Conservation (phyloP, 1,140 invertebrate species). For the Drosophila oshimai region DNA sequence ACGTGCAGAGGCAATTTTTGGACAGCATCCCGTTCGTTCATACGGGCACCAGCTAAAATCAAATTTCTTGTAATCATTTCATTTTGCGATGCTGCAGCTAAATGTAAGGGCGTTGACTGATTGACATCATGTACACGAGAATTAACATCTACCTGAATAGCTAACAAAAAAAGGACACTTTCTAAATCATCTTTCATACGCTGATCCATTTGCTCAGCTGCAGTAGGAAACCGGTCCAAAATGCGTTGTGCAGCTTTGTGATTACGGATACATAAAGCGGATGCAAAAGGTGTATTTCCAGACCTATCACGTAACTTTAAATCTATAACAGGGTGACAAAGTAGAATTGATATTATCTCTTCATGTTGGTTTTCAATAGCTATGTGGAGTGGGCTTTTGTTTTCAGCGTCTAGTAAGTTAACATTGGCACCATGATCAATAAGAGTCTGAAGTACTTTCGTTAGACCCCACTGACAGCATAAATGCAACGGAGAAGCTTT, state of each 20-base stretch:
- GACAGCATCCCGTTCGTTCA: slow-evolving; percentile 88
- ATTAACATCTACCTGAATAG: slow-evolving; percentile 96
- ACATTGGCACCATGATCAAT: slow-evolving; percentile 95
- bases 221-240: slow-evolving; percentile 92
- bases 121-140: slow-evolving; percentile 94
- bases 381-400: slow-evolving; percentile 94
- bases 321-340: slow-evolving; percentile 93
- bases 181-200: slow-evolving; percentile 94
- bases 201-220: slow-evolving; percentile 92
- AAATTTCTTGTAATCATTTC: slow-evolving; percentile 90
- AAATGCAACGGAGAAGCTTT: slow-evolving; percentile 92
- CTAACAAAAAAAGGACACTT: slow-evolving; percentile 95
- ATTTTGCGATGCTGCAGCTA: slow-evolving; percentile 90
- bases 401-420: slow-evolving; percentile 92
- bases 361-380: slow-evolving; percentile 96
- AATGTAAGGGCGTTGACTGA: slow-evolving; percentile 93
- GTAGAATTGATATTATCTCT: slow-evolving; percentile 91
- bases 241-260: slow-evolving; percentile 97
- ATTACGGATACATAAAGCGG: slow-evolving; percentile 94
- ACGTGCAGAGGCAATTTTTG: slow-evolving; percentile 93
- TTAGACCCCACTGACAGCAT: slow-evolving; percentile 95
- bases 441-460: slow-evolving; percentile 90
- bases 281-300: slow-evolving; percentile 95
- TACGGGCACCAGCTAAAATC: slow-evolving; percentile 89
- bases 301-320: slow-evolving; percentile 91